A percentile compares a stretch with the other conserved stretches of the same genome.
phyloP scores from a whole-genome alignment of 2,797 vertebrate genomes.

The Pseudochromis fuscus region DNA sequence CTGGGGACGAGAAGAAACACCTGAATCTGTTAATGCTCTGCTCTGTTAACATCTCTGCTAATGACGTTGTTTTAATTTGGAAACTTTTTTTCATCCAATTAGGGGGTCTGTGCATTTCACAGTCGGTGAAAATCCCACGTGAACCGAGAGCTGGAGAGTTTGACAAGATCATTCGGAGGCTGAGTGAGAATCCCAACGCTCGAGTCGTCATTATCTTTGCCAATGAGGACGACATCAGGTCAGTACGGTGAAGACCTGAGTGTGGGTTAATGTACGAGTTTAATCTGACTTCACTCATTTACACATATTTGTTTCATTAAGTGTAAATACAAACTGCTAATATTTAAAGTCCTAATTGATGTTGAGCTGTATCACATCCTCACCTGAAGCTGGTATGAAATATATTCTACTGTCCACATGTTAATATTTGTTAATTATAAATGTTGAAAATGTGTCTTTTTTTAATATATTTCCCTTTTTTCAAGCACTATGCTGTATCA shows the following conservation, averaged over 20 bases:
- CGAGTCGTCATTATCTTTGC: constrained; percentile 93
- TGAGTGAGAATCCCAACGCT: constrained; percentile 93
- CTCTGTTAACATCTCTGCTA: not conserved
- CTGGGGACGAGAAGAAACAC: not conserved
- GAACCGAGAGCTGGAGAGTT: constrained; percentile 93
- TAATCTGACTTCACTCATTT: not conserved
- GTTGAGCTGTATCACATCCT: not conserved
- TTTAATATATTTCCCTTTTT: not conserved
- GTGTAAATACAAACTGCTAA: not conserved
- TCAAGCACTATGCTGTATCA: no score
- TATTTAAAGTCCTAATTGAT: constrained; percentile 12
- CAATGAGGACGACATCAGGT: constrained; percentile 97
- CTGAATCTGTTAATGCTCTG: not conserved
- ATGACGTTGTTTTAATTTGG: constrained; percentile 10
- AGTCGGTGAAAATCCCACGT: constrained; percentile 95
- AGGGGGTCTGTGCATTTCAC: constrained; percentile 94
- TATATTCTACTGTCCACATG: not conserved
- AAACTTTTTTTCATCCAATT: constrained; percentile 33
- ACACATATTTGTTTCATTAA: not conserved
- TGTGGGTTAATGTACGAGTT: no score
- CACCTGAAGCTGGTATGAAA: constrained; percentile 7
- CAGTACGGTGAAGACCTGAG: constrained; percentile 44
- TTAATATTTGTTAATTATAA: constrained; percentile 23
- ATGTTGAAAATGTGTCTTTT: constrained; percentile 13
- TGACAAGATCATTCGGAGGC: constrained; percentile 93